A percentile compares a stretch with the other conserved stretches of the same genome.
phyloP scores from a whole-genome alignment of 2,888 invertebrate species.

The Formica aserva region DNA sequence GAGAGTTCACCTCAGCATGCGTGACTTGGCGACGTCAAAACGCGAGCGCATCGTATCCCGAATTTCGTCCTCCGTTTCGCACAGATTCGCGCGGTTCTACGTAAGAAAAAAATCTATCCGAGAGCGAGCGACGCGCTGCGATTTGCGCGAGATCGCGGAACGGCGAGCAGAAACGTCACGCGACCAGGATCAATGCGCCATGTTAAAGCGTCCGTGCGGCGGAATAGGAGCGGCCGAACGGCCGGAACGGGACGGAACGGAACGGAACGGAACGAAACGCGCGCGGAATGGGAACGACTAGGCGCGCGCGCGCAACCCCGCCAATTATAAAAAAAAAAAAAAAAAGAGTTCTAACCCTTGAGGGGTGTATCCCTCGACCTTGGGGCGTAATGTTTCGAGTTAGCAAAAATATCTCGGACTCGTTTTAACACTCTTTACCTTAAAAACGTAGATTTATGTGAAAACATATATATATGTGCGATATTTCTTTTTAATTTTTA shows the following conservation, averaged over 20 bases:
- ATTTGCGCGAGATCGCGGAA: slow-evolving; percentile 22
- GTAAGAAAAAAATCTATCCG: not conserved
- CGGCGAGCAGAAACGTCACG: slow-evolving; percentile 57
- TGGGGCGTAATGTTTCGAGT: not conserved
- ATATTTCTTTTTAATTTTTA: not conserved
- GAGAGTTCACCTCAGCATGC: slow-evolving; percentile 37
- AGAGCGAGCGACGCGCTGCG: not conserved
- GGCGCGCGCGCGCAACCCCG: slow-evolving; percentile 39
- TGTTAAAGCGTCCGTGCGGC: slow-evolving; percentile 55
- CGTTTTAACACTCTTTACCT: not conserved
- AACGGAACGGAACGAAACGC: slow-evolving; percentile 47
- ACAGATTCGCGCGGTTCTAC: not conserved
- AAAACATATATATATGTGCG: not conserved
- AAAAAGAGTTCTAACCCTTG: not conserved
- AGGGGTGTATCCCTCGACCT: not conserved
- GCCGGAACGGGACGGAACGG: slow-evolving; percentile 1
- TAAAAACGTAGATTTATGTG: not conserved
- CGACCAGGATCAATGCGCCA: slow-evolving; percentile 76
- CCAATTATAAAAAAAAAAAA: slow-evolving; percentile 20
- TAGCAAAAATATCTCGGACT: not conserved
- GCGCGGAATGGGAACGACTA: slow-evolving; percentile 23
- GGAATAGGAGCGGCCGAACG: slow-evolving; percentile 26
- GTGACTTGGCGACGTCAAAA: not conserved
- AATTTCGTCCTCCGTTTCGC: not conserved
- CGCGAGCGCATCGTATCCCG: slow-evolving; percentile 4